These are phyloP conservation scores for Ispidina lecontei DNA, from an alignment of 2,797 vertebrate species.

Conservation along the genomic window DNA sequence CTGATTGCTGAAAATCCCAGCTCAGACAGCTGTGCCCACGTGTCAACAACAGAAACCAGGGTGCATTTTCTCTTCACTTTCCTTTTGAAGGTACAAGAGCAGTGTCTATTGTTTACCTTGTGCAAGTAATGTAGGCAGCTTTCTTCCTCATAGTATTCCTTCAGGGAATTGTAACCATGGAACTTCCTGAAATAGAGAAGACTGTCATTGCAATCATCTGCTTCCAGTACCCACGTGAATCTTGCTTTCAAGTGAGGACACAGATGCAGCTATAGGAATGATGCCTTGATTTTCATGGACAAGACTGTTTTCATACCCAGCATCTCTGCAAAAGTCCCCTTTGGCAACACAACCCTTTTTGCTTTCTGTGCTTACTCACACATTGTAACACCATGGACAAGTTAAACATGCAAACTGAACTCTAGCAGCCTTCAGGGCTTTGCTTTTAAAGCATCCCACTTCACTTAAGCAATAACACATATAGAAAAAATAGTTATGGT, in stretches of 20 bases:
- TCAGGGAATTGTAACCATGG: slow-evolving; percentile 92
- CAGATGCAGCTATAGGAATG: not conserved
- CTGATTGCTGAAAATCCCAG: not conserved
- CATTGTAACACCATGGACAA: not conserved
- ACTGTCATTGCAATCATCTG: not conserved
- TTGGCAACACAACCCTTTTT: not conserved
- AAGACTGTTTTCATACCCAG: not conserved
- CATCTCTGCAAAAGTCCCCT: not conserved
- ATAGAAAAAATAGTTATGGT: not conserved
- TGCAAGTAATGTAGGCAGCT: slow-evolving; percentile 96
- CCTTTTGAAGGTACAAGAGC: not conserved
- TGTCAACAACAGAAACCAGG: not conserved
- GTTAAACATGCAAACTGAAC: not conserved
- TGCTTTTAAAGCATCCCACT: not conserved
- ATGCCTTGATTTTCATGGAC: not conserved
- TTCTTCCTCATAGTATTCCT: slow-evolving; percentile 98
- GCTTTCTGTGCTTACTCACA: not conserved
- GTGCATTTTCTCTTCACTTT: not conserved
- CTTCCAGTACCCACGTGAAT: not conserved
- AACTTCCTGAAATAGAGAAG: slow-evolving; percentile 86
- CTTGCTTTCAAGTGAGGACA: not conserved
- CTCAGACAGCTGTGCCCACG: not conserved
- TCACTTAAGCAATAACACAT: not conserved
- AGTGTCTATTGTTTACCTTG: slow-evolving; percentile 82
- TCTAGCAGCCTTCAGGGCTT: not conserved